phyloP scores from a whole-genome alignment of 2,113 vertebrate species.

The Neodontobutis hainanensis region DNA sequence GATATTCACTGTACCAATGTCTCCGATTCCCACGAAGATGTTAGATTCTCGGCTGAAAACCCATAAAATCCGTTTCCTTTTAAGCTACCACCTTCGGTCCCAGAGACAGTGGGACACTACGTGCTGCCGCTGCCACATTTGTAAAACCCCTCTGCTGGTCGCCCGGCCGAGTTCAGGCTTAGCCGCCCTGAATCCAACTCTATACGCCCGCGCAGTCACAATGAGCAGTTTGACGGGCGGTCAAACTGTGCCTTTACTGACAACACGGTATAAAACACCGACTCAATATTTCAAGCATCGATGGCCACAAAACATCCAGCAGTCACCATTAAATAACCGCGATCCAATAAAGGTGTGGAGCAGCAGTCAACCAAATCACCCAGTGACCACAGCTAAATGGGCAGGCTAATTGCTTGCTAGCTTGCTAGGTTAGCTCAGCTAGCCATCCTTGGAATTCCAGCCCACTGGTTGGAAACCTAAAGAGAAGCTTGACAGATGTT shows the following conservation, averaged over 20 bases:
- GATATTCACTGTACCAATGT: slow-evolving; percentile 11
- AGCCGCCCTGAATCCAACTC: slow-evolving; percentile 73
- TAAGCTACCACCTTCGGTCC: slow-evolving; percentile 34
- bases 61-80: neutral
- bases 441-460: slow-evolving; percentile 63
- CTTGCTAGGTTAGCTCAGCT: slow-evolving; percentile 62
- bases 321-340: neutral
- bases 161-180: slow-evolving; percentile 65
- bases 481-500: slow-evolving; percentile 41
- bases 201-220: slow-evolving; percentile 64
- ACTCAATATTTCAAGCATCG: neutral
- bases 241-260: slow-evolving; percentile 57
- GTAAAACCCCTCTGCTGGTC: slow-evolving; percentile 54
- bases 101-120: slow-evolving; percentile 51
- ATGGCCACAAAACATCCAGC: neutral
- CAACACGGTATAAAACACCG: neutral
- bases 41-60: neutral
- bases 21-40: neutral
- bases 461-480: slow-evolving; percentile 52
- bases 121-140: slow-evolving; percentile 62
- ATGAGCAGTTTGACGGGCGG: slow-evolving; percentile 53
- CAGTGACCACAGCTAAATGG: slow-evolving; percentile 56
- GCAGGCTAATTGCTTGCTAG: slow-evolving; percentile 63
- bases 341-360: neutral
- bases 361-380: slow-evolving; percentile 28